Base-by-base conservation (phyloP, 2,113 vertebrate species). In the Corythoichthys intestinalis region DNA sequence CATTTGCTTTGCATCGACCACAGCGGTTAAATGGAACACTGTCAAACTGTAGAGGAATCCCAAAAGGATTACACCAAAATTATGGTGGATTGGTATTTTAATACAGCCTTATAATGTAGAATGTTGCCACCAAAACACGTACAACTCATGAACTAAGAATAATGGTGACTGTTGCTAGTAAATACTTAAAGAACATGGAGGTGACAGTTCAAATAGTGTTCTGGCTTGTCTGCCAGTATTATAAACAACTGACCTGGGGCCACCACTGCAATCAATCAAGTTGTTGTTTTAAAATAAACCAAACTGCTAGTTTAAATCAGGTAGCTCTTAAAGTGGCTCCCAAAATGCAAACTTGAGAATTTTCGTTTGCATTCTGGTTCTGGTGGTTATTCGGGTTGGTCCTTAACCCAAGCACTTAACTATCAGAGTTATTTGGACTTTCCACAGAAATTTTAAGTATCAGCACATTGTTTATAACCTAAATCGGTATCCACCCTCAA, bases 401-500 rank as follows among this genome's bases (percentile, higher is more conserved):
- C 17, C 37, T 6, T 39, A 28, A 63, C 44, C 41, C n/a, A 28
- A 28, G n/a, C 20, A 4, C 41, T 5, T 20, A 63, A 63, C 44
- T 63, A 44, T 44, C 28, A n/a, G 6, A 10, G 20, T 47, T 61
- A 12, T 47, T 49, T 37, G 64, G 48, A 66, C 35, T n/a, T 52
- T n/a, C 46, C 17, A 15, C 9, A 20, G 4, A 48, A 52, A 66
- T 49, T n/a, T 13, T 38, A 66, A 78, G 59, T 76, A 57, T 81
- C 74, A 81, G 80, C 74, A 46, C 60, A 69, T 65, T 52, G 65
- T 69, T 75, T 69, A 38, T 39, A 48, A 72, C 20, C 15, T 38
- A 53, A 72, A 66, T 76, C 65, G 47, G 60, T 52, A 47, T 75
- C 63, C 64, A 54, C 58, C 66, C 59, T 75, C 28, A 75, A 77